These are phyloP conservation scores for Sympetrum striolatum DNA, from an alignment of 2,888 invertebrate species.

Conservation along the genomic window DNA sequence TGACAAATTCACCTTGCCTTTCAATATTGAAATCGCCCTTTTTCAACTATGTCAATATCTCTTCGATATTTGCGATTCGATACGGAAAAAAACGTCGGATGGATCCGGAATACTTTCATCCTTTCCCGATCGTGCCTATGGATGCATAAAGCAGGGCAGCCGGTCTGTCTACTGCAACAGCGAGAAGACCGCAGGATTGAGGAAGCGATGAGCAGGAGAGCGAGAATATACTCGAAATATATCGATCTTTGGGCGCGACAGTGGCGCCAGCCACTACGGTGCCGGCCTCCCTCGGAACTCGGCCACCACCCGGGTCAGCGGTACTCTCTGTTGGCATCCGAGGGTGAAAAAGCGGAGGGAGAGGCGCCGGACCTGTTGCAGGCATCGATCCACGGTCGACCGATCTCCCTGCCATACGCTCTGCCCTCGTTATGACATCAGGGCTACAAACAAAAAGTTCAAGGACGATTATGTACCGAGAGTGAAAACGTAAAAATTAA, in stretches of 20 bases:
- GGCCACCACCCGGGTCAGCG: constrained; percentile 10
- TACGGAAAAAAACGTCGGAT: too few species aligned
- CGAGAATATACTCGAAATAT: constrained; percentile 19
- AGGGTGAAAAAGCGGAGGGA: not conserved
- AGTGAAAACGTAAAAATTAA: not conserved
- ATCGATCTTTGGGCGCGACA: constrained; percentile 1
- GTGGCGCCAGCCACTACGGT: constrained; percentile 17
- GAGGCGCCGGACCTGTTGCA: not conserved
- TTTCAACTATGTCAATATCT: too few species aligned
- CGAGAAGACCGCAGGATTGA: constrained; percentile 21
- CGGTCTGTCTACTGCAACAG: not conserved
- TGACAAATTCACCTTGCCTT: too few species aligned
- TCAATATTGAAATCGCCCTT: too few species aligned
- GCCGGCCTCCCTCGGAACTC: constrained; percentile 16
- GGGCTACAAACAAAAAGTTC: not conserved
- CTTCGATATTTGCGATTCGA: too few species aligned
- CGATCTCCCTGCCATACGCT: not conserved
- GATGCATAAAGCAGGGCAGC: not conserved
- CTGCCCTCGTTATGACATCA: not conserved
- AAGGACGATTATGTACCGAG: not conserved
- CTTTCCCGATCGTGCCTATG: not conserved
- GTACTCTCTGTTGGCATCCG: not conserved
- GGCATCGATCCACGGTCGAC: not conserved
- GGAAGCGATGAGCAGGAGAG: constrained; percentile 1
- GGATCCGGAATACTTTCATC: too few species aligned